Percentiles rank a stretch among this genome's conserved stretches.
These are phyloP conservation scores for Muraenolepis orangiensis DNA, from an alignment of 2,797 vertebrate genomes.

Conservation along the genomic window DNA sequence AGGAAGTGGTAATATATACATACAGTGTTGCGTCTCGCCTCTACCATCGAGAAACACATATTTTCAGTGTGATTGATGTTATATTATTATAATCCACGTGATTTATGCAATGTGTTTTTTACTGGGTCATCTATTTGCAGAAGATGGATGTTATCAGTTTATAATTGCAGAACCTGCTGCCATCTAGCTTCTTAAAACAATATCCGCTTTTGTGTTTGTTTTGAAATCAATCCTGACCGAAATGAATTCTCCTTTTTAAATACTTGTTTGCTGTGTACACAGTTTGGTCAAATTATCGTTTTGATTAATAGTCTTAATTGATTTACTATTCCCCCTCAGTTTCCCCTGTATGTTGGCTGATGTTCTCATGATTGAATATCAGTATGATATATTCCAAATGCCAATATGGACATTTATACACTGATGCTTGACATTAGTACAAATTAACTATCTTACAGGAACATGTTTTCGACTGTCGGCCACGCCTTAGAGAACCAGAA, in stretches of 20 bases:
- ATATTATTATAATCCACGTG: neutral
- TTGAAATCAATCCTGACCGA: neutral
- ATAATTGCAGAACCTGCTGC: conserved; percentile 27
- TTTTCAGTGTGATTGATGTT: neutral
- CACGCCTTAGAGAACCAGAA: too few relatives aligned
- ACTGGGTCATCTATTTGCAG: neutral
- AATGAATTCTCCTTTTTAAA: neutral
- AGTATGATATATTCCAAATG: too few relatives aligned
- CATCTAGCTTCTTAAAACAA: conserved; percentile 47
- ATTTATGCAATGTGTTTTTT: neutral
- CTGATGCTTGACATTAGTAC: too few relatives aligned
- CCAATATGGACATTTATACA: too few relatives aligned
- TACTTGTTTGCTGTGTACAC: neutral
- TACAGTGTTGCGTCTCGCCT: neutral
- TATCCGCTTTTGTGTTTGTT: neutral
- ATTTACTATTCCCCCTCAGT: neutral
- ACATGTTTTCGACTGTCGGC: too few relatives aligned
- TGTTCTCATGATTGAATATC: neutral
- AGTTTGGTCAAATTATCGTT: neutral
- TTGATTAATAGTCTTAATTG: neutral
- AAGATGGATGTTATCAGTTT: neutral
- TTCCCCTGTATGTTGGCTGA: neutral
- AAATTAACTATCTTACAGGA: too few relatives aligned
- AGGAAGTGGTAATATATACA: conserved; percentile 44
- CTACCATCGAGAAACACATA: neutral